Evolutionary conservation across 2,888 invertebrate species (phyloP).

Genomic region (Lymantria dispar): DNA sequence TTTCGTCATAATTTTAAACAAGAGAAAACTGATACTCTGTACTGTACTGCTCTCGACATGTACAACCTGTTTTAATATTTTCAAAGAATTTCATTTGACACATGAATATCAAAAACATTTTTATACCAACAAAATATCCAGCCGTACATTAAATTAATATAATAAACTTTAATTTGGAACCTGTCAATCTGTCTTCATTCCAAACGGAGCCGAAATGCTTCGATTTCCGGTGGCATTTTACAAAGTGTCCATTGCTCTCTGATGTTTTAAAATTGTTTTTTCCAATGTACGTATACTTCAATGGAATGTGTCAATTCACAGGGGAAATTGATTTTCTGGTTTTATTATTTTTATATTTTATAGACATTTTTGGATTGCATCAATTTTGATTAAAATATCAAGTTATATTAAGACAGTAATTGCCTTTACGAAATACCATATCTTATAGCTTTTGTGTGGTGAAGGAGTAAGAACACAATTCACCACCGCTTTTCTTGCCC

Average conservation of each 20-base stretch:
- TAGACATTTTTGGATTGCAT: background rate
- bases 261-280: conserved; percentile 40
- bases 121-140: background rate
- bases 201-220: conserved; percentile 34
- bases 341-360: background rate
- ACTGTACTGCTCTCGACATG: no score
- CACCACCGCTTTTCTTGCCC: no score
- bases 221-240: conserved; percentile 57
- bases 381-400: background rate
- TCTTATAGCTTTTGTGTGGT: no score
- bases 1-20: no score
- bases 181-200: conserved; percentile 58
- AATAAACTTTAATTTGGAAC: conserved; percentile 62
- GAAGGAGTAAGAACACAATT: no score
- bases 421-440: no score
- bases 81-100: background rate
- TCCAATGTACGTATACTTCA: conserved; percentile 2
- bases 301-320: conserved; percentile 2
- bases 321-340: conserved; percentile 3
- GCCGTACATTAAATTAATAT: conserved; percentile 28
- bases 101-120: background rate
- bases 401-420: no score
- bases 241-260: conserved; percentile 36
- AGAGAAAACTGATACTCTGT: no score
- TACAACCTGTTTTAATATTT: no score